Conservation (phyloP, 2,113 vertebrate species). For the Bubo blakistoni region DNA sequence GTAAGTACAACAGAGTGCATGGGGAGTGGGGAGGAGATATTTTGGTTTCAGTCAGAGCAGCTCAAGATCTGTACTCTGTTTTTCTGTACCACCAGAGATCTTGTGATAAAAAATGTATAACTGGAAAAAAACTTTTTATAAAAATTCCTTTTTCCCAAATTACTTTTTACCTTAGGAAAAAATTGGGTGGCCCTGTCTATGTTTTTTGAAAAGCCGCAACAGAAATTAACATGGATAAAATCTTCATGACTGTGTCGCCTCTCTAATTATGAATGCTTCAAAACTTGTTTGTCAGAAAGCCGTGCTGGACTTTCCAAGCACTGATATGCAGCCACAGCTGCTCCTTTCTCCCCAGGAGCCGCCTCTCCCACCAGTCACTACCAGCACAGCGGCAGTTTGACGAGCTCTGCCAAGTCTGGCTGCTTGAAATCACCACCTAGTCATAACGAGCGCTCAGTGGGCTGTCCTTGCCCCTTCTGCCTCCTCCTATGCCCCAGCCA, state of each 20-base stretch:
- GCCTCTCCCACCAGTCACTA: neutral
- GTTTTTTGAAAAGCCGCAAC: neutral
- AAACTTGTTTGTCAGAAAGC: neutral
- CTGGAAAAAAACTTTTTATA: too few relatives aligned
- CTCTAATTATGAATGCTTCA: neutral
- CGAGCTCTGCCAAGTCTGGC: neutral
- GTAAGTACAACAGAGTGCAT: accelerated
- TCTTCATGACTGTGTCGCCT: neutral
- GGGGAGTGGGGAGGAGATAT: neutral
- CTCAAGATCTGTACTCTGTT: neutral
- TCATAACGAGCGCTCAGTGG: neutral
- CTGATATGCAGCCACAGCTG: accelerated
- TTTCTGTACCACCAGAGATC: neutral
- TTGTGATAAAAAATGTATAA: neutral
- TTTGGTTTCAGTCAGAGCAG: neutral
- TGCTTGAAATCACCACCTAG: neutral
- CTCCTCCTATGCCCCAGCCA: neutral
- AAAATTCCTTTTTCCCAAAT: neutral
- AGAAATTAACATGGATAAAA: neutral
- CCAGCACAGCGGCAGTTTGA: neutral
- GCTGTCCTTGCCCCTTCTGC: neutral
- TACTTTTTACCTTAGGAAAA: neutral
- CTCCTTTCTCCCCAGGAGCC: neutral
- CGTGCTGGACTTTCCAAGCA: neutral
- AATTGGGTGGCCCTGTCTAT: neutral